A percentile compares a stretch with the other conserved stretches of the same genome.
Evolutionary conservation across 2,888 invertebrate genomes (phyloP).

Genomic region (Tenthredo distinguenda): DNA sequence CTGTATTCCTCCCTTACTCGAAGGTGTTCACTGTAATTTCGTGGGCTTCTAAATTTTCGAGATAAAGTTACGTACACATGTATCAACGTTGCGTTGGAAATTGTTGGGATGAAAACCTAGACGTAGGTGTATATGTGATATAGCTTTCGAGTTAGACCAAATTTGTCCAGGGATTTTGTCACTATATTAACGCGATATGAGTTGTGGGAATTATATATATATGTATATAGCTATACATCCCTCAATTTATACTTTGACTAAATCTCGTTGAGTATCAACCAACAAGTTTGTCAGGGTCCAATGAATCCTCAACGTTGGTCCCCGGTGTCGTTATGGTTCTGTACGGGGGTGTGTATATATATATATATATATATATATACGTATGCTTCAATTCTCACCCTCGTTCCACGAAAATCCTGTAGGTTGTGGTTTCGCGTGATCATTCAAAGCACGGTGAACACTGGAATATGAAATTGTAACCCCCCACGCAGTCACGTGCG

Average conservation of each 20-base stretch:
- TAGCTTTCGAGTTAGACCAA: not conserved
- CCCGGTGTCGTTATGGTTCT: constrained; percentile 20
- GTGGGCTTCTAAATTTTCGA: no score
- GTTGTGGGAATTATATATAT: not conserved
- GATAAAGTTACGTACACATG: no score
- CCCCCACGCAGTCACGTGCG: not conserved
- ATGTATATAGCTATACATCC: not conserved
- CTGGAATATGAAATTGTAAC: constrained; percentile 19
- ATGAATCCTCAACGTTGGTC: constrained; percentile 5
- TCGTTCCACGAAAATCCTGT: not conserved
- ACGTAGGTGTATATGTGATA: no score
- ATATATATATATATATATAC: no score
- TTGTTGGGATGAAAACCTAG: no score
- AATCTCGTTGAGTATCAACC: constrained; percentile 4
- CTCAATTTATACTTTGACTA: constrained; percentile 13
- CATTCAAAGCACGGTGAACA: not conserved
- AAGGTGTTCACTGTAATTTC: no score
- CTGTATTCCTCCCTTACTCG: no score
- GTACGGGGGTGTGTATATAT: no score
- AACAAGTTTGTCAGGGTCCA: constrained; percentile 28
- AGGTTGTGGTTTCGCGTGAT: not conserved
- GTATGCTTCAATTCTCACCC: not conserved
- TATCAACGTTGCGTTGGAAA: no score
- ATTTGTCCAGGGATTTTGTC: constrained; percentile 3
- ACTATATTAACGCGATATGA: not conserved